A percentile compares a stretch with the other conserved stretches of the same genome.
phyloP scores from a whole-genome alignment of 2,888 invertebrate species.

The Caradrina kadenii region DNA sequence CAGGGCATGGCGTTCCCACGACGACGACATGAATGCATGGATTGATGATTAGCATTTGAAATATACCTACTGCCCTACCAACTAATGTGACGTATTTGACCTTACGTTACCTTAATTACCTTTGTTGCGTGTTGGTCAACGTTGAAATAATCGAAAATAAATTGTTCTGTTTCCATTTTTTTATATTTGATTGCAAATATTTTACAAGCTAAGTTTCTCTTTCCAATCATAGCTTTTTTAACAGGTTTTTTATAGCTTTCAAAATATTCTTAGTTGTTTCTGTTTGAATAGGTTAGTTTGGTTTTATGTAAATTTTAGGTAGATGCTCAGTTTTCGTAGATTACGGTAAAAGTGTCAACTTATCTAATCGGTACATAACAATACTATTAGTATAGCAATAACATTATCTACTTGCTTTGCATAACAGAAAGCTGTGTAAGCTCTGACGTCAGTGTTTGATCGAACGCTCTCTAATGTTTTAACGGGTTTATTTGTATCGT shows the following conservation, averaged over 20 bases:
- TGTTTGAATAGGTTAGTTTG: constrained; percentile 13
- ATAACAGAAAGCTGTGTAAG: constrained; percentile 63
- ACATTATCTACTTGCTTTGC: constrained; percentile 58
- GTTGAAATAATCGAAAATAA: constrained; percentile 15
- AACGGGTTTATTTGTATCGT: constrained; percentile 27
- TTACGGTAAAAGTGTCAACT: constrained; percentile 39
- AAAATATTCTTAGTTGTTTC: background rate
- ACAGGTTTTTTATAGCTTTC: background rate
- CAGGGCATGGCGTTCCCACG: constrained; percentile 74
- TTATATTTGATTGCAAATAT: background rate
- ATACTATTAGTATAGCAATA: constrained; percentile 55
- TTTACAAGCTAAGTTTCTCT: constrained; percentile 6
- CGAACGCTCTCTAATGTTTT: constrained; percentile 47
- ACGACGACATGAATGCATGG: constrained; percentile 55
- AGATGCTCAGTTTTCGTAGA: constrained; percentile 24
- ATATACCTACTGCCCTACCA: constrained; percentile 38
- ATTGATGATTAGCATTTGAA: constrained; percentile 58
- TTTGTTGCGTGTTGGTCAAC: constrained; percentile 6
- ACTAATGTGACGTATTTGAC: constrained; percentile 30
- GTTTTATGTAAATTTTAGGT: background rate
- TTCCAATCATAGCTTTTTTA: constrained; percentile 1
- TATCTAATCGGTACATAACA: constrained; percentile 60
- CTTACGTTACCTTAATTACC: constrained; percentile 18
- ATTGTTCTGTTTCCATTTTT: constrained; percentile 9
- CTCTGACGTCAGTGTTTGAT: constrained; percentile 70